These are phyloP conservation scores for Antheraea yamamai DNA, from an alignment of 2,888 invertebrate genomes.

Conservation along the genomic window DNA sequence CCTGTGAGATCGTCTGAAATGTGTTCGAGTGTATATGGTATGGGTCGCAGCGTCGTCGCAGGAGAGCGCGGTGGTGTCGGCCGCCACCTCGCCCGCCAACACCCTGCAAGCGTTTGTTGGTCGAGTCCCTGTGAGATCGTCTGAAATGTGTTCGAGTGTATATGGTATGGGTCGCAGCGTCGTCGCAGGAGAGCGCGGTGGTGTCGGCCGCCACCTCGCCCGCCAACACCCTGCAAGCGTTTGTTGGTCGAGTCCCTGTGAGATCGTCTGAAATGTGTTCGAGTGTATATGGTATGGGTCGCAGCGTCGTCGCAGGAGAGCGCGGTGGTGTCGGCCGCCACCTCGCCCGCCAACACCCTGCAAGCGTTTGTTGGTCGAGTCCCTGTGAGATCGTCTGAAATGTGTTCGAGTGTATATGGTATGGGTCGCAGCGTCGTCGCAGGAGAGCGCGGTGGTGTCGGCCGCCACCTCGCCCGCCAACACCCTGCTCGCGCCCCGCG, in stretches of 20 bases:
- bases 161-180: not conserved
- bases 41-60: not conserved
- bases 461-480: conserved; percentile 32
- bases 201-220: conserved; percentile 23
- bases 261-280: too few species aligned
- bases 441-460: conserved; percentile 24
- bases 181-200: conserved; percentile 23
- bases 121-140: too few species aligned
- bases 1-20: too few species aligned
- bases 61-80: conserved; percentile 24
- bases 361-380: not conserved
- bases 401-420: not conserved
- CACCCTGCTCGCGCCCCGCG: conserved; percentile 44
- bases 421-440: not conserved
- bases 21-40: not conserved
- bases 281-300: not conserved
- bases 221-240: conserved; percentile 41
- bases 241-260: too few species aligned
- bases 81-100: conserved; percentile 33
- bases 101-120: conserved; percentile 33
- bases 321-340: conserved; percentile 26
- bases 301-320: not conserved
- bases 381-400: too few species aligned
- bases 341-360: conserved; percentile 37
- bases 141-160: too few species aligned